Conservation (phyloP, 2,888 invertebrate species). For the Drosophila suboccidentalis region DNA sequence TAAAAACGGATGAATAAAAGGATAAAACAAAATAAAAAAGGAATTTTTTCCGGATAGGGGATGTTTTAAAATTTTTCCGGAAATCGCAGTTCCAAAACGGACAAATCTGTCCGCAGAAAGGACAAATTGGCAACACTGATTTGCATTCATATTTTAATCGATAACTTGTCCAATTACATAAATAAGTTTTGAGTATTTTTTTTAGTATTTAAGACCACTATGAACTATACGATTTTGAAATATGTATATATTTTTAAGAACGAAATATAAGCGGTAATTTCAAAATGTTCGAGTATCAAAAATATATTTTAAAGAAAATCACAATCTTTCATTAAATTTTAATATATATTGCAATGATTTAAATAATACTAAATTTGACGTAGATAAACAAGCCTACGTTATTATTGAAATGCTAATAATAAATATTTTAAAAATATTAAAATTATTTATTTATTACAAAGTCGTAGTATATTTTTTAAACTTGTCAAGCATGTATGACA, state of each 20-base stretch:
- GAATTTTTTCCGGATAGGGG: too few relatives aligned
- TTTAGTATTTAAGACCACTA: not conserved
- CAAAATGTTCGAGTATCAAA: not conserved
- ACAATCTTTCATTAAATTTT: not conserved
- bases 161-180: constrained; percentile 15
- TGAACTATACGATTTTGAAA: constrained; percentile 12
- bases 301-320: not conserved
- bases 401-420: too few relatives aligned
- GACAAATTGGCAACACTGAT: too few relatives aligned
- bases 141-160: constrained; percentile 26
- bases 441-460: too few relatives aligned
- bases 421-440: too few relatives aligned
- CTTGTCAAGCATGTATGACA: constrained; percentile 30
- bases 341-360: not conserved
- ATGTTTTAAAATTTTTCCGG: too few relatives aligned
- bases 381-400: constrained; percentile 1
- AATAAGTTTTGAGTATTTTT: not conserved
- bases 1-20: too few relatives aligned
- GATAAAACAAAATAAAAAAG: too few relatives aligned
- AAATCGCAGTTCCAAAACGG: too few relatives aligned
- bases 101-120: too few relatives aligned
- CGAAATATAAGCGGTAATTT: not conserved
- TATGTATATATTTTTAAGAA: not conserved
- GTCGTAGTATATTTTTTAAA: not conserved
- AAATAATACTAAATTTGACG: not conserved